Percentiles rank a stretch among this genome's conserved stretches.
Evolutionary conservation across 2,113 vertebrate genomes (phyloP).

Genomic region (Brachypodius melanocephalos): DNA sequence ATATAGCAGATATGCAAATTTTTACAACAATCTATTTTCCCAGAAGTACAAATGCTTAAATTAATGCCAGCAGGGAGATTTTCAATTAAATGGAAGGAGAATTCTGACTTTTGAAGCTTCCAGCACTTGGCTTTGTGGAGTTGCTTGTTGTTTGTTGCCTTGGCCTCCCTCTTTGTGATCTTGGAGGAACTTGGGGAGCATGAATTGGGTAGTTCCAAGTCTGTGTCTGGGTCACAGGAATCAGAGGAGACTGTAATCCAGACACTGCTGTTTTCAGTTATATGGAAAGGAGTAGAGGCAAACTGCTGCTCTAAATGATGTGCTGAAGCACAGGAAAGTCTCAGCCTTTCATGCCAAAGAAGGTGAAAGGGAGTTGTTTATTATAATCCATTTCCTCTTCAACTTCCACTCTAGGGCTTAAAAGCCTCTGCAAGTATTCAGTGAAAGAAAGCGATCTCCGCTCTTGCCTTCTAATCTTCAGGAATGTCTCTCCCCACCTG

Average conservation of each 20-base stretch:
- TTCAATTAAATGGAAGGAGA: neutral
- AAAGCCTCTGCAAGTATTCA: neutral
- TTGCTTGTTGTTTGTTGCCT: neutral
- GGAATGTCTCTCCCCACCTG: neutral
- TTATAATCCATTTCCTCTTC: conserved; percentile 31
- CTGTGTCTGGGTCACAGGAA: neutral
- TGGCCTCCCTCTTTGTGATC: neutral
- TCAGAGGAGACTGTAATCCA: neutral
- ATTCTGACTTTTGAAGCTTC: neutral
- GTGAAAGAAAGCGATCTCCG: neutral
- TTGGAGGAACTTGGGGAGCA: neutral
- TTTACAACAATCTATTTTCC: neutral
- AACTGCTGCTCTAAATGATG: neutral
- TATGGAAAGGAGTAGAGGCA: neutral
- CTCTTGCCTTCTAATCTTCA: neutral
- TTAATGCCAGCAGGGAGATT: neutral
- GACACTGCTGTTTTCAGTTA: neutral
- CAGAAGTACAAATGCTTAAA: neutral
- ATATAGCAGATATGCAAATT: neutral
- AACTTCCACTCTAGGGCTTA: neutral
- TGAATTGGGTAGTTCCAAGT: neutral
- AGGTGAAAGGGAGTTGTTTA: conserved; percentile 17
- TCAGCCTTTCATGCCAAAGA: neutral
- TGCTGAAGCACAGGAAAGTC: neutral
- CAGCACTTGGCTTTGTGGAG: neutral